Evolutionary conservation across 2,797 vertebrate species (phyloP).

Genomic region (Taeniopygia guttata): DNA sequence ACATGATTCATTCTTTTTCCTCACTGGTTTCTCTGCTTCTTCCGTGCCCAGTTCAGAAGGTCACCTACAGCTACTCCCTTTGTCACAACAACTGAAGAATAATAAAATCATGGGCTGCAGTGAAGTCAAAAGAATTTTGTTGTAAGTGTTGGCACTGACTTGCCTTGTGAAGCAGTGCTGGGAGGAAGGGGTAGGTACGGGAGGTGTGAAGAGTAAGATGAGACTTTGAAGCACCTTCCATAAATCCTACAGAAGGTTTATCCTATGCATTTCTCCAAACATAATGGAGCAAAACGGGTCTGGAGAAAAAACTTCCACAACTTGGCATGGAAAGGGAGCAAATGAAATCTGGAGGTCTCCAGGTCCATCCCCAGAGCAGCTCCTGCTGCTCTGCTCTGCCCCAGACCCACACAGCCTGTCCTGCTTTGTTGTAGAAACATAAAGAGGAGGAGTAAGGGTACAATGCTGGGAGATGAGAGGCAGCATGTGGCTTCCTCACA

Average conservation of each 20-base stretch:
- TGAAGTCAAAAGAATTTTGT: not conserved
- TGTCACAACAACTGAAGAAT: not conserved
- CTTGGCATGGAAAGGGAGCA: not conserved
- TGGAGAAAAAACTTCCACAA: not conserved
- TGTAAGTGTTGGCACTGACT: not conserved
- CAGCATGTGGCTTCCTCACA: slow-evolving; percentile 14
- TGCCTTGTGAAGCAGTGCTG: not conserved
- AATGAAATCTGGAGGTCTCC: not conserved
- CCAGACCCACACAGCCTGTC: not conserved
- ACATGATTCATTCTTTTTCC: not conserved
- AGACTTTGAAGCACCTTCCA: not conserved
- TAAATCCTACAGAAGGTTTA: not conserved
- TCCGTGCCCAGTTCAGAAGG: not conserved
- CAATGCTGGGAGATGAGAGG: not conserved
- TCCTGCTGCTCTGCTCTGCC: not conserved
- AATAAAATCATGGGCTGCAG: not conserved
- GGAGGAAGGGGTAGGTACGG: not conserved
- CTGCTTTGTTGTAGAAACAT: not conserved
- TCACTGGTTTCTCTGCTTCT: not conserved
- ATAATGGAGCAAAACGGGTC: not conserved
- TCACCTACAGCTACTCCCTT: not conserved
- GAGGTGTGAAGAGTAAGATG: not conserved
- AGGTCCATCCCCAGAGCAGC: not conserved
- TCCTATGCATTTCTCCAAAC: not conserved
- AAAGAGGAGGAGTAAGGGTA: not conserved